Evolutionary conservation across 2,888 invertebrate species (phyloP).

Genomic region (Pollenia labialis): DNA sequence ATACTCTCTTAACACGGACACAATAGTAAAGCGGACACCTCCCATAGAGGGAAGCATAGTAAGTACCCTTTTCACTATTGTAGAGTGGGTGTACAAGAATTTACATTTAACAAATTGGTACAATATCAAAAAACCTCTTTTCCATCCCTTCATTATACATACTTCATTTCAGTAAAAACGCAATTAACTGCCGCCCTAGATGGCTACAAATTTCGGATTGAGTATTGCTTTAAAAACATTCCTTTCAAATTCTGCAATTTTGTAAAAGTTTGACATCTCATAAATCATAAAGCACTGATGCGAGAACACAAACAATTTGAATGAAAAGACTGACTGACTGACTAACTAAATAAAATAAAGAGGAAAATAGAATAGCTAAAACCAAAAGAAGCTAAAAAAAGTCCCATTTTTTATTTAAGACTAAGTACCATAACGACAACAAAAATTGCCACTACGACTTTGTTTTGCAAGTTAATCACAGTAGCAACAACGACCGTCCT

Average conservation of each 20-base stretch:
- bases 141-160: too few relatives aligned
- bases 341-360: not conserved
- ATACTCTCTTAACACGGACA: too few relatives aligned
- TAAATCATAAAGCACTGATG: constrained; percentile 41
- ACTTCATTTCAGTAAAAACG: too few relatives aligned
- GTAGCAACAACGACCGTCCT: constrained; percentile 32
- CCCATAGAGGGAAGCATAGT: too few relatives aligned
- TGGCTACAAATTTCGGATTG: too few relatives aligned
- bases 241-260: not conserved
- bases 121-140: too few relatives aligned
- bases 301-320: constrained; percentile 33
- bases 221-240: not conserved
- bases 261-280: constrained; percentile 26
- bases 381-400: constrained; percentile 15
- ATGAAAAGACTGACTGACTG: constrained; percentile 17
- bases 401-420: constrained; percentile 43
- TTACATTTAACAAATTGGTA: too few relatives aligned
- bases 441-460: not conserved
- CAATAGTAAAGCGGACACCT: too few relatives aligned
- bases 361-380: constrained; percentile 21
- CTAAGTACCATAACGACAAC: constrained; percentile 49
- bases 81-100: too few relatives aligned
- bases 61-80: too few relatives aligned
- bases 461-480: constrained; percentile 50
- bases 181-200: too few relatives aligned